Percentiles rank a stretch among this genome's conserved stretches.
phyloP scores from a whole-genome alignment of 1,140 invertebrate species.

The Scaptomyza montana region DNA sequence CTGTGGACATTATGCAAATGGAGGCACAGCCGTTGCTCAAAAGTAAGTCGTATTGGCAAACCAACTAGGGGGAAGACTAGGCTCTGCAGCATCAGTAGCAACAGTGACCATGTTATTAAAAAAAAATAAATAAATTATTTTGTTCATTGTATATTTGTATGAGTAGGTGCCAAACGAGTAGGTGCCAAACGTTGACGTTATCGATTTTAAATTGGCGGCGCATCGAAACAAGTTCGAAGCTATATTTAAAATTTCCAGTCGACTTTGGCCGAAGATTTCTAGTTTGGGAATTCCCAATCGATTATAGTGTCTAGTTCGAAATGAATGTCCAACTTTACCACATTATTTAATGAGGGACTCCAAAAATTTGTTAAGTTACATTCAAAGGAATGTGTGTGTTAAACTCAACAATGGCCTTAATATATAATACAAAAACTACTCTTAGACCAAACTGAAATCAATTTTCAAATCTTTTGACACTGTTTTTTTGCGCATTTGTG shows the following conservation, averaged over 20 bases:
- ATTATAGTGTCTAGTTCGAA: slow-evolving; percentile 59
- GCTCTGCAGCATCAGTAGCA: slow-evolving; percentile 18
- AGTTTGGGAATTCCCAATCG: slow-evolving; percentile 70
- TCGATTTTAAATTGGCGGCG: slow-evolving; percentile 44
- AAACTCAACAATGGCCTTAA: slow-evolving; percentile 56
- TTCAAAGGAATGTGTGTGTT: slow-evolving; percentile 41
- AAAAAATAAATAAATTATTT: slow-evolving; percentile 68
- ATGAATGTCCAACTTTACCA: slow-evolving; percentile 21
- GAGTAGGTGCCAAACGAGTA: slow-evolving; percentile 44
- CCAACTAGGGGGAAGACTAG: slow-evolving; percentile 14
- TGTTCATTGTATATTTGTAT: slow-evolving; percentile 59
- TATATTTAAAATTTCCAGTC: slow-evolving; percentile 38
- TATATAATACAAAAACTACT: slow-evolving; percentile 28
- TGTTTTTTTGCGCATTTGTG: slow-evolving; percentile 57
- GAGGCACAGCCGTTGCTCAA: slow-evolving; percentile 37
- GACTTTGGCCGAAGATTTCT: slow-evolving; percentile 63
- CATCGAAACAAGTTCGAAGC: slow-evolving; percentile 65
- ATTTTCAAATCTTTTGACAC: slow-evolving; percentile 55
- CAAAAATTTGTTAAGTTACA: slow-evolving; percentile 51
- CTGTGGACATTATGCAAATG: slow-evolving; percentile 63
- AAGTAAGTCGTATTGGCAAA: slow-evolving; percentile 29
- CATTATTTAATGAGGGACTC: slow-evolving; percentile 27
- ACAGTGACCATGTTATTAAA: slow-evolving; percentile 51
- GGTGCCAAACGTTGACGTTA: slow-evolving; percentile 23
- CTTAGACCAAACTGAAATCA: slow-evolving; percentile 49